phyloP scores from a whole-genome alignment of 2,797 vertebrate species.

The Aldrovandia affinis region DNA sequence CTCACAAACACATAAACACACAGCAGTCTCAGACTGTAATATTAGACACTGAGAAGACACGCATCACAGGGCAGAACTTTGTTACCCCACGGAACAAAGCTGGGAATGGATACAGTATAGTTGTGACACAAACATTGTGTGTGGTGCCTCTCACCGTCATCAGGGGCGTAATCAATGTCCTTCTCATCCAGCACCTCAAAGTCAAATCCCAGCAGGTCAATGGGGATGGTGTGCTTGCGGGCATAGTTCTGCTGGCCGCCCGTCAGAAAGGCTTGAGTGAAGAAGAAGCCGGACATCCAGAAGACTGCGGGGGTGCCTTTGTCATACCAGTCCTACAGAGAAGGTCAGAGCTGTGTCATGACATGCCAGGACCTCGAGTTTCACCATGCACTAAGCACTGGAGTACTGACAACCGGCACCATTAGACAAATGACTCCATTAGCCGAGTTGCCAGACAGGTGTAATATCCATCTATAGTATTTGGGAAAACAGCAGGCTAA shows the following conservation, averaged over 20 bases:
- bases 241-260: conserved; percentile 89
- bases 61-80: too few species aligned
- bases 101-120: neutral
- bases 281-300: conserved; percentile 93
- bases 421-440: neutral
- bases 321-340: conserved; percentile 82
- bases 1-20: too few species aligned
- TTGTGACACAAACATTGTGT: conserved; percentile 28
- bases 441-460: neutral
- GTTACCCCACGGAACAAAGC: too few species aligned
- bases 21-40: neutral
- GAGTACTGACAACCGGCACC: neutral
- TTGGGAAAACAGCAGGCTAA: neutral
- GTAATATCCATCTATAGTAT: neutral
- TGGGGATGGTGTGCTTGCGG: conserved; percentile 84
- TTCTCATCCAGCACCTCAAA: conserved; percentile 86
- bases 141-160: conserved; percentile 76
- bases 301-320: conserved; percentile 79
- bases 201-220: conserved; percentile 85
- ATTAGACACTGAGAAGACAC: neutral
- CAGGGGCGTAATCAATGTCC: conserved; percentile 72
- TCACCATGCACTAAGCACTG: neutral
- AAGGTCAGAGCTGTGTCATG: conserved; percentile 24
- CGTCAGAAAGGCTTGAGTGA: conserved; percentile 91
- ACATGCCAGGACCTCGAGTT: neutral